These are phyloP conservation scores for Drosophila mercatorum DNA, from an alignment of 2,888 invertebrate species.

Conservation along the genomic window DNA sequence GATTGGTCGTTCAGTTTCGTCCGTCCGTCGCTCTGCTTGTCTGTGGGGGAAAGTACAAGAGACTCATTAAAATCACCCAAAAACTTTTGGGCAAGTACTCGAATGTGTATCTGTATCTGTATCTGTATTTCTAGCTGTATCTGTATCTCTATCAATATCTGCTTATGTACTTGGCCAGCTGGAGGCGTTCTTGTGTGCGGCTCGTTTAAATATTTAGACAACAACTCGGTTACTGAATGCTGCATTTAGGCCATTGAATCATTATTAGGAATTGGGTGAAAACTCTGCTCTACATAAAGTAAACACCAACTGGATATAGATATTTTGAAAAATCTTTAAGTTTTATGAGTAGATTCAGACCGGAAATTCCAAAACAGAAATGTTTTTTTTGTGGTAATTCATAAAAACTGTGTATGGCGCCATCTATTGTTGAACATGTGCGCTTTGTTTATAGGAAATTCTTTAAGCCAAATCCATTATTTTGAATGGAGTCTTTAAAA, in stretches of 20 bases:
- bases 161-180: slow-evolving; percentile 24
- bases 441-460: slow-evolving; percentile 12
- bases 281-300: slow-evolving; percentile 35
- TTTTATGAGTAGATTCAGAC: slow-evolving; percentile 58
- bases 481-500: slow-evolving; percentile 5
- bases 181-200: slow-evolving; percentile 34
- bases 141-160: slow-evolving; percentile 16
- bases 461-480: slow-evolving; percentile 6
- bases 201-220: slow-evolving; percentile 70
- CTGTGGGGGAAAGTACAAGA: slow-evolving; percentile 41
- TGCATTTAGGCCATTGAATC: slow-evolving; percentile 35
- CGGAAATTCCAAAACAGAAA: slow-evolving; percentile 48
- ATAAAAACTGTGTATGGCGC: slow-evolving; percentile 34
- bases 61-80: slow-evolving; percentile 41
- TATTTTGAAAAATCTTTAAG: slow-evolving; percentile 19
- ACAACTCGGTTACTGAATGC: slow-evolving; percentile 53
- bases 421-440: slow-evolving; percentile 32
- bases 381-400: slow-evolving; percentile 41
- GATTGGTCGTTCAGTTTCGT: slow-evolving; percentile 11
- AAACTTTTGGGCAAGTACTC: slow-evolving; percentile 23
- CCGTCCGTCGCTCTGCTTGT: background rate
- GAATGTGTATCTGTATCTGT: slow-evolving; percentile 14
- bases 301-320: slow-evolving; percentile 43
- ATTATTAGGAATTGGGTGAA: slow-evolving; percentile 33
- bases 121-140: slow-evolving; percentile 14